These are phyloP conservation scores for Euzophera pinguis DNA, from an alignment of 2,888 invertebrate species.

Conservation along the genomic window DNA sequence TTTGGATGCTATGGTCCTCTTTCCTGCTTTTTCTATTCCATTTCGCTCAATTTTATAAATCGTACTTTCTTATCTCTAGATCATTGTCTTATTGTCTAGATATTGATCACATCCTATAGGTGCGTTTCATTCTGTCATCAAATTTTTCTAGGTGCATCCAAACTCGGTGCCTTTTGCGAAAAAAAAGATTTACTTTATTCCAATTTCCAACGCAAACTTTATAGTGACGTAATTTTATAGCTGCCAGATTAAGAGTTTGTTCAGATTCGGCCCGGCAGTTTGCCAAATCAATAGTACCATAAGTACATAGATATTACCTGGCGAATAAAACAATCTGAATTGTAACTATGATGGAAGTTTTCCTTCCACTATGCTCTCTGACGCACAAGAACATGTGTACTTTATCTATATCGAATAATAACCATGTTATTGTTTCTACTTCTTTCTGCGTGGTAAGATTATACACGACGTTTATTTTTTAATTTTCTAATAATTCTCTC, in stretches of 20 bases:
- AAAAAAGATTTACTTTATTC: neutral
- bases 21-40: too few relatives aligned
- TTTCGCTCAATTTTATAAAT: too few relatives aligned
- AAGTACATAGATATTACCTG: constrained; percentile 2
- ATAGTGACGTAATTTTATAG: neutral
- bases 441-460: neutral
- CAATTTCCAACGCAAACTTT: neutral
- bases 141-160: too few relatives aligned
- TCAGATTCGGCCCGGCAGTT: constrained; percentile 17
- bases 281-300: constrained; percentile 19
- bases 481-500: too few relatives aligned
- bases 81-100: too few relatives aligned
- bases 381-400: constrained; percentile 17
- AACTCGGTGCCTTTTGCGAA: too few relatives aligned
- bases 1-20: too few relatives aligned
- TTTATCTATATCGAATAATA: constrained; percentile 9
- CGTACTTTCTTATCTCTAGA: too few relatives aligned
- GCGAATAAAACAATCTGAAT: constrained; percentile 17
- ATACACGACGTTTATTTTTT: too few relatives aligned
- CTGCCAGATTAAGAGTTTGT: constrained; percentile 7
- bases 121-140: too few relatives aligned
- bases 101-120: too few relatives aligned
- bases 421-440: constrained; percentile 8
- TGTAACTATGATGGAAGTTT: constrained; percentile 18
- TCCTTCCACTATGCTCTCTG: constrained; percentile 16